Percentiles rank a stretch among this genome's conserved stretches.
phyloP scores from a whole-genome alignment of 1,140 invertebrate genomes.

The Tetraneura akinire region DNA sequence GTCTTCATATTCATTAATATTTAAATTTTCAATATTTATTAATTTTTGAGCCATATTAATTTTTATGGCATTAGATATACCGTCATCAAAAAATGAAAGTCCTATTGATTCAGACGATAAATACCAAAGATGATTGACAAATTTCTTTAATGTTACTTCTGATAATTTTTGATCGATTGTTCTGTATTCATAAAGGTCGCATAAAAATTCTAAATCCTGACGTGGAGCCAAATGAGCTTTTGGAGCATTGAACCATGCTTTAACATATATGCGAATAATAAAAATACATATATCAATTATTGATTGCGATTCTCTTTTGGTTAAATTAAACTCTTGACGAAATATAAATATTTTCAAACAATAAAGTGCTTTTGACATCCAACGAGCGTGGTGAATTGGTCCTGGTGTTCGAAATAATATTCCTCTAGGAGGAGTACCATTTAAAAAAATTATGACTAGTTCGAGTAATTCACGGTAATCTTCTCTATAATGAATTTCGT shows the following conservation, averaged over 20 bases:
- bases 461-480: slow-evolving; percentile 50
- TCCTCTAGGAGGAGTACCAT: neutral
- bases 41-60: neutral
- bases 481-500: slow-evolving; percentile 23
- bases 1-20: neutral
- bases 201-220: too few relatives aligned
- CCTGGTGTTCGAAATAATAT: slow-evolving; percentile 40
- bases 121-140: neutral
- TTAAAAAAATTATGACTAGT: slow-evolving; percentile 42
- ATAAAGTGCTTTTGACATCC: slow-evolving; percentile 54
- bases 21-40: neutral
- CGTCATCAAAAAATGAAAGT: neutral
- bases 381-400: slow-evolving; percentile 50
- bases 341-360: slow-evolving; percentile 53
- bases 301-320: too few relatives aligned
- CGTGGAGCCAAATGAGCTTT: too few relatives aligned
- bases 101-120: neutral
- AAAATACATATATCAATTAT: too few relatives aligned
- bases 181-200: too few relatives aligned
- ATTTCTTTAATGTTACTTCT: neutral
- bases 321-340: slow-evolving; percentile 37
- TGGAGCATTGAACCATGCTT: too few relatives aligned
- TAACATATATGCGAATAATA: too few relatives aligned
- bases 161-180: too few relatives aligned
- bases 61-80: neutral